Conservation (phyloP, 2,113 vertebrate species). For the Steatornis caripensis region DNA sequence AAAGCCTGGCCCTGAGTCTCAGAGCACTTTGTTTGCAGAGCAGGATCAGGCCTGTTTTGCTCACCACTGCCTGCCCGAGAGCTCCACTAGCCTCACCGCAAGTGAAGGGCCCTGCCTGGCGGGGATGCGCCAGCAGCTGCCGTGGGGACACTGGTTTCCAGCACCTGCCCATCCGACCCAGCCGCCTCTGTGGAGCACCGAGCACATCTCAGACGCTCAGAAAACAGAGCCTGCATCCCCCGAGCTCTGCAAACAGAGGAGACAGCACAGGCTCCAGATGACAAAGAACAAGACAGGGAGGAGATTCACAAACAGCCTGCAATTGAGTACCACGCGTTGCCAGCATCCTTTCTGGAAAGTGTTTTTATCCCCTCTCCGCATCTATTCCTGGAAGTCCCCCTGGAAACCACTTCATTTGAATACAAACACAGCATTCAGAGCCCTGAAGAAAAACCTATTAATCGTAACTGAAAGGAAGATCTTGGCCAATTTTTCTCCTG, state of each 20-base stretch:
- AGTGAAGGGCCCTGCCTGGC: neutral
- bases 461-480: neutral
- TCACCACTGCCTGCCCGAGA: neutral
- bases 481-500: neutral
- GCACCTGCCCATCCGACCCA: neutral
- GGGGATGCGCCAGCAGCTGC: neutral
- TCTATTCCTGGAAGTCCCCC: conserved; percentile 37
- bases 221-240: neutral
- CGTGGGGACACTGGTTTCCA: neutral
- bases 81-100: neutral
- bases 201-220: neutral
- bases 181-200: neutral
- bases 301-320: neutral
- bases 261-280: neutral
- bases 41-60: neutral
- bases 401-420: neutral
- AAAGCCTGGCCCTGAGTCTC: too few relatives aligned
- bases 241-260: fast-evolving
- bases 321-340: fast-evolving
- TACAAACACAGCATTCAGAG: conserved; percentile 29
- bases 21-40: neutral
- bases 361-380: neutral
- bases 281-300: neutral
- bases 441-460: conserved; percentile 8
- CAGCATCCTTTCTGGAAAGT: neutral